Evolutionary conservation across 2,113 vertebrate species (phyloP).

Genomic region (Actinemys pallida): DNA sequence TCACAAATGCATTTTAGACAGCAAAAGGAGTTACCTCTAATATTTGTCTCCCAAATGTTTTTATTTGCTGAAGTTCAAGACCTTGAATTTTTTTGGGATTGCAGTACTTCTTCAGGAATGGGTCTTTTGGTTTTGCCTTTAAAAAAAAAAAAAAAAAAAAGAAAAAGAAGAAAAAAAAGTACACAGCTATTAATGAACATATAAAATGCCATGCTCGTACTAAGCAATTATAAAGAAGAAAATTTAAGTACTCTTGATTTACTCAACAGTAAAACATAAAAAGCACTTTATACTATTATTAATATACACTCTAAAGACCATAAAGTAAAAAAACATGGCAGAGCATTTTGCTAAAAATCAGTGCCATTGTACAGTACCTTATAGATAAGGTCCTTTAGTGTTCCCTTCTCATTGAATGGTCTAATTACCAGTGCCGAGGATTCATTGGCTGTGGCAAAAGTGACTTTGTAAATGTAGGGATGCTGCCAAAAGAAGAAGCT

Average conservation of each 20-base stretch:
- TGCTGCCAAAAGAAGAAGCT: constrained; percentile 83
- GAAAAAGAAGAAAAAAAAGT: not conserved
- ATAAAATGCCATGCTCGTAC: not conserved
- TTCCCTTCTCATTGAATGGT: constrained; percentile 93
- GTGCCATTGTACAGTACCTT: constrained; percentile 84
- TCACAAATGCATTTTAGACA: not conserved
- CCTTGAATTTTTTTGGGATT: constrained; percentile 96
- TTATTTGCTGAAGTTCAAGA: constrained; percentile 92
- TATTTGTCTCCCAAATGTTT: constrained; percentile 92
- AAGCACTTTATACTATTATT: not conserved
- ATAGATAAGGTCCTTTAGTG: constrained; percentile 95
- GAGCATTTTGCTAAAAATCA: not conserved
- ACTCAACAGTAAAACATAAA: not conserved
- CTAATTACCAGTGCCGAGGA: constrained; percentile 93
- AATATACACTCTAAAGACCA: not conserved
- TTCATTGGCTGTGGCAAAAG: constrained; percentile 92
- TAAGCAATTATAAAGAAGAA: not conserved
- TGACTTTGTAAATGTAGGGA: constrained; percentile 89
- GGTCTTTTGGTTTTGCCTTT: constrained; percentile 95
- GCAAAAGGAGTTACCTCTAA: constrained; percentile 86
- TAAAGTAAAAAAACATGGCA: not conserved
- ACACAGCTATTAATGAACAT: not conserved
- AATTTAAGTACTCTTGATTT: not conserved
- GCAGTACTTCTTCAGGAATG: constrained; percentile 95
- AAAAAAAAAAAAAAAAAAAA: constrained; percentile 62